A percentile compares a stretch with the other conserved stretches of the same genome.
These are phyloP conservation scores for Coleophora deauratella DNA, from an alignment of 2,888 invertebrate genomes.

Conservation along the genomic window DNA sequence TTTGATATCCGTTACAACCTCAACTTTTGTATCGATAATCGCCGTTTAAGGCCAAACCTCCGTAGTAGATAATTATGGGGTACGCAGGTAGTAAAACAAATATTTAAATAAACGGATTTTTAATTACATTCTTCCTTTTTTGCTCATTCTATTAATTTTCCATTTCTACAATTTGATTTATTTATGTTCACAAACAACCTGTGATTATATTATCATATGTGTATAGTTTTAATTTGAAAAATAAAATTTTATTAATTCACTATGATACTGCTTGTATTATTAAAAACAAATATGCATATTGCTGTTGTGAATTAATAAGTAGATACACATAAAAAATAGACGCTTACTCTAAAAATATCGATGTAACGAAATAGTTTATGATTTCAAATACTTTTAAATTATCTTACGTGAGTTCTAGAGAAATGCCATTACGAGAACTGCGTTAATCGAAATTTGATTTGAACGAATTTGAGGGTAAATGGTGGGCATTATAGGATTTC, in stretches of 20 bases:
- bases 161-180: slow-evolving; percentile 2
- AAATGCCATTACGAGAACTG: slow-evolving; percentile 22
- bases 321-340: too few species aligned
- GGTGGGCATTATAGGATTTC: slow-evolving; percentile 49
- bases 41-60: slow-evolving; percentile 29
- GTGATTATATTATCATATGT: slow-evolving; percentile 1
- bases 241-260: too few species aligned
- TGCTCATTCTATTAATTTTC: slow-evolving; percentile 4
- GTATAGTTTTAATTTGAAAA: too few species aligned
- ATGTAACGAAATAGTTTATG: too few species aligned
- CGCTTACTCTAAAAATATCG: too few species aligned
- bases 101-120: slow-evolving; percentile 27
- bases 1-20: slow-evolving; percentile 29
- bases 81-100: slow-evolving; percentile 31
- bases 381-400: slow-evolving; percentile 7
- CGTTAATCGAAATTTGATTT: slow-evolving; percentile 50
- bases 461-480: slow-evolving; percentile 43
- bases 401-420: slow-evolving; percentile 5
- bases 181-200: not conserved
- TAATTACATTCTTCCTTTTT: slow-evolving; percentile 17
- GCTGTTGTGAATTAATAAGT: too few species aligned
- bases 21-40: slow-evolving; percentile 27
- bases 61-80: slow-evolving; percentile 46
- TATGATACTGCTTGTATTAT: too few species aligned
- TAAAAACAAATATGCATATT: too few species aligned